phyloP scores from a whole-genome alignment of 2,113 vertebrate species.

The Oncorhynchus clarkii region DNA sequence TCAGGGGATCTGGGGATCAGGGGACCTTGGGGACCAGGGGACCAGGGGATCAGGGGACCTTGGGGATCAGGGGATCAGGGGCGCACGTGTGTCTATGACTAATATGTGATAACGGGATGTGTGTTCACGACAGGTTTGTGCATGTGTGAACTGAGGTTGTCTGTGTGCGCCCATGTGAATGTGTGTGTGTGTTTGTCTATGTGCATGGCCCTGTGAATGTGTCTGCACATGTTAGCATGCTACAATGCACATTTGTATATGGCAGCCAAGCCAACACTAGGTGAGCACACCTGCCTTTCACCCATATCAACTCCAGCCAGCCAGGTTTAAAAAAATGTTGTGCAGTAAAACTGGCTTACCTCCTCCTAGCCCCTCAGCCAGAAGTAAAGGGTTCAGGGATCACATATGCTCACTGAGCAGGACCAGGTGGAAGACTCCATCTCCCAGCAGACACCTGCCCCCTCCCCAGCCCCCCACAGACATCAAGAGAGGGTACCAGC shows the following conservation, averaged over 20 bases:
- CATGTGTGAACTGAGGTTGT: not conserved
- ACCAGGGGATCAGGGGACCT: too few relatives aligned
- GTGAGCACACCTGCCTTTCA: conserved; percentile 47
- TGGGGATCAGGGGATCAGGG: too few relatives aligned
- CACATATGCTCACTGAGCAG: conserved; percentile 44
- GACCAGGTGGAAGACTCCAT: conserved; percentile 50
- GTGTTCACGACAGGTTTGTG: not conserved
- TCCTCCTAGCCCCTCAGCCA: not conserved
- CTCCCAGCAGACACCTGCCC: conserved; percentile 50
- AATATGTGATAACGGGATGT: not conserved
- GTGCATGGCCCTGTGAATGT: not conserved
- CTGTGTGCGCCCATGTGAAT: not conserved
- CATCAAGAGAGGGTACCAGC: conserved; percentile 31
- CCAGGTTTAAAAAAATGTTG: conserved; percentile 35
- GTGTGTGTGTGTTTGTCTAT: conserved; percentile 6
- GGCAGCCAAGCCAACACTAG: conserved; percentile 15
- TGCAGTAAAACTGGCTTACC: not conserved
- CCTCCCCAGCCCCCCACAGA: conserved; percentile 18
- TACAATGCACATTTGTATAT: not conserved
- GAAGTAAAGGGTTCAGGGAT: conserved; percentile 35
- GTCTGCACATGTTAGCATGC: conserved; percentile 23
- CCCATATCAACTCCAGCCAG: conserved; percentile 45
- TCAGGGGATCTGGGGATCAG: too few relatives aligned
- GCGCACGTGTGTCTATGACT: not conserved
- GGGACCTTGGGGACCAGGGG: too few relatives aligned